Percentiles rank a stretch among this genome's conserved stretches.
Conservation (phyloP, 2,113 vertebrate genomes). For the Balaeniceps rex region DNA sequence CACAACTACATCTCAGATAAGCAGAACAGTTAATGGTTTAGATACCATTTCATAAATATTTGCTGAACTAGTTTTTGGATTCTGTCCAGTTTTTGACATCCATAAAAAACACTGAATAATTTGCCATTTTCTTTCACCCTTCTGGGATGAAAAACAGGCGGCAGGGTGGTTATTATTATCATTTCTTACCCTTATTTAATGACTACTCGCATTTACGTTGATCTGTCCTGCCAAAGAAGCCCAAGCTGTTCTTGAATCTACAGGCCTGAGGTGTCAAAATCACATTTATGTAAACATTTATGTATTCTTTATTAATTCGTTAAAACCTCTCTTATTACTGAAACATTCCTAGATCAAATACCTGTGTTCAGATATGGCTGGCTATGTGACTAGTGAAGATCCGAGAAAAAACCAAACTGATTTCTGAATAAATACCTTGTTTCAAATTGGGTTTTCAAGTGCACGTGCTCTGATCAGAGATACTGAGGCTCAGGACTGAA, state of each 20-base stretch:
- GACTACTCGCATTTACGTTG: not conserved
- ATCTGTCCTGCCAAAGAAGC: not conserved
- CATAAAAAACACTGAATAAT: conserved; percentile 30
- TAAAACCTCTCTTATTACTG: not conserved
- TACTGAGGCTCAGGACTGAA: not conserved
- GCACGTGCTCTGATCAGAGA: fast-evolving
- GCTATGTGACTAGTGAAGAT: not conserved
- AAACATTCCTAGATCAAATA: not conserved
- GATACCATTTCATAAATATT: conserved; percentile 51
- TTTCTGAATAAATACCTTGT: not conserved
- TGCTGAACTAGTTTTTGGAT: conserved; percentile 40
- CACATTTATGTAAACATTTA: not conserved
- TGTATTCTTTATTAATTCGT: not conserved
- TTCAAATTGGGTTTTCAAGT: not conserved
- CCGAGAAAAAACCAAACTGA: not conserved
- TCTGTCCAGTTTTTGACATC: conserved; percentile 35
- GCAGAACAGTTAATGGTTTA: conserved; percentile 40
- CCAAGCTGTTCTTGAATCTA: not conserved
- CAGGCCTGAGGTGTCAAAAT: not conserved
- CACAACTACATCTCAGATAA: conserved; percentile 25
- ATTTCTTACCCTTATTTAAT: not conserved
- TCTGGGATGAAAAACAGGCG: not conserved
- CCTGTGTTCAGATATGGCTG: not conserved
- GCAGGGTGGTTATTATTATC: not conserved
- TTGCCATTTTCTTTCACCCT: conserved; percentile 1